Base-by-base conservation (phyloP, 35 echinoderm and acorn worm species). In the Chiridota heheva region DNA sequence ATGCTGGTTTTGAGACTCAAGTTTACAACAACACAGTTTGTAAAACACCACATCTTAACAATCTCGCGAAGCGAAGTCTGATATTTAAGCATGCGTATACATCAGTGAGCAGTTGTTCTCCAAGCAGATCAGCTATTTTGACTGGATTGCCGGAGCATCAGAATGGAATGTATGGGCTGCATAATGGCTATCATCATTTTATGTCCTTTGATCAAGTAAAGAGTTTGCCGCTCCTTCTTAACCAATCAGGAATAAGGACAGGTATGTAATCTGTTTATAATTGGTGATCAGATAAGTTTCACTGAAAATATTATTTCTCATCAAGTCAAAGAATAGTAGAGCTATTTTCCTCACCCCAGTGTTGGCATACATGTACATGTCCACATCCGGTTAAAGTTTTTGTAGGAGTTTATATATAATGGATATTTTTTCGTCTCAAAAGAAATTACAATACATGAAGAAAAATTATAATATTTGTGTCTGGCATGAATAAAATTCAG, bases 101-200 rank as follows among this genome's bases (percentile, higher is more conserved):
- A n/a, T 69, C 88, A 3, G 82, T 84, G 29, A 91, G 88, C 47
- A 91, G 81, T 45, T 91, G 88, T 49, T 91, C 88, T 39, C 88
- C 88, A 25, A 91, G 88, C 44, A 45, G 88, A 24, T 84, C 88
- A 27, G 69, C 88, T n/a, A 78, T 91, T 40, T 43, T 87, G 18
- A 87, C 84, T 22, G 84, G 84, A 69, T 40, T 87, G 30, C 84
- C 84, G n/a, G 71, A 87, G 31, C 84, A 87, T 36, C 84, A 87
- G 44, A 87, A 87, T 69, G 84, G 84, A 5, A 77, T 87, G 61
- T 87, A 87, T 51, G 84, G 84, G 7, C 59, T 88, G 34, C 66
- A 80, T 25, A 58, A 81, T 51, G 33, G 25, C 0, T 81, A 82
- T 38, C 76, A 88, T 62, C 63, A 88, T 41, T 88, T 88, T 82